A percentile compares a stretch with the other conserved stretches of the same genome.
phyloP scores from a whole-genome alignment of 2,113 vertebrate genomes.

The Brachyhypopomus occidentalis region DNA sequence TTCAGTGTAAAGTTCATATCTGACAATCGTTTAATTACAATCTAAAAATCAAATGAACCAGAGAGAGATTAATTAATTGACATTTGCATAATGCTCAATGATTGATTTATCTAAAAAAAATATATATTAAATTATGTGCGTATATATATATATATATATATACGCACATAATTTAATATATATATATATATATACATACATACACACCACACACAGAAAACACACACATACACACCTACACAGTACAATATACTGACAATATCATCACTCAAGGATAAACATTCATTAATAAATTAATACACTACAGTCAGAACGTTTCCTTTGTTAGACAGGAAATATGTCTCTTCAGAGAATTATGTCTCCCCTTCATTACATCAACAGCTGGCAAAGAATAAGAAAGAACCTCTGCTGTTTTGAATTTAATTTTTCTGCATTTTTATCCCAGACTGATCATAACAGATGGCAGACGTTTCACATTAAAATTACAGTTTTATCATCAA shows the following conservation, averaged over 20 bases:
- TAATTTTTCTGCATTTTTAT: not conserved
- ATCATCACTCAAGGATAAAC: conserved; percentile 33
- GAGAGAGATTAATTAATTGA: conserved; percentile 56
- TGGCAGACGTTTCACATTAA: not conserved
- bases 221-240: too few species aligned
- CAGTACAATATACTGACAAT: conserved; percentile 20
- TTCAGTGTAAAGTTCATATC: conserved; percentile 55
- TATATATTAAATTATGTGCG: too few species aligned
- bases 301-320: not conserved
- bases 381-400: not conserved
- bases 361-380: not conserved
- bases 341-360: not conserved
- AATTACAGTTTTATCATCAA: not conserved
- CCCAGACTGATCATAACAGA: not conserved
- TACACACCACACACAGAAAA: too few species aligned
- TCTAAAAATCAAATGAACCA: conserved; percentile 48
- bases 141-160: not conserved
- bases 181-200: conserved; percentile 7
- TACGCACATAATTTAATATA: not conserved
- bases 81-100: conserved; percentile 50
- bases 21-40: conserved; percentile 58
- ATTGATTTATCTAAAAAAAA: conserved; percentile 35
- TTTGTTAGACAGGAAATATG: not conserved
- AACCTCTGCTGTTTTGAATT: not conserved
- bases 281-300: conserved; percentile 15